Evolutionary conservation across 2,113 vertebrate species (phyloP), one percentile per base, ranked within the genome.

Genomic region (Myiozetetes cayanensis): DNA sequence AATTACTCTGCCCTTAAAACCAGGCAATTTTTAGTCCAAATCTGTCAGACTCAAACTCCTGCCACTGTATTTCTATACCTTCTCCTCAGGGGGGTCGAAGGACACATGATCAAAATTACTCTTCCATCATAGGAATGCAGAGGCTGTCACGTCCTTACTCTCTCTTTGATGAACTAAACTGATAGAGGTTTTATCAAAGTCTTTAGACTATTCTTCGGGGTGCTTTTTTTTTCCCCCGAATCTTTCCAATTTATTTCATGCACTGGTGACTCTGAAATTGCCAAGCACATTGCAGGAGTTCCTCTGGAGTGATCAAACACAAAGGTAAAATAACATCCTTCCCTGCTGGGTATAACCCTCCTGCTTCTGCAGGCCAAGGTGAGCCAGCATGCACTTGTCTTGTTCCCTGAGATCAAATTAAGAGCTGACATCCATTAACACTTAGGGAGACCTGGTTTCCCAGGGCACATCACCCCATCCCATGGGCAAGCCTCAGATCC

Each of bases 131-230:
- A 76, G 37, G 53, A 72, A 76, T 86, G 78, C 71, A 44, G 4
- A 75, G 39, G 35, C 49, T 68, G 39, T 46, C 62, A 85, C 22
- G 44, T 90, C 83, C 53, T 85, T 46, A 59, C 35, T 70, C 27
- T 75, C 44, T 76, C 66, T 86, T 50, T 76, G 87, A 83, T 80
- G 61, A 95, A 81, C 55, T 77, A 39, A 73, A 56, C 16, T 89
- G 61, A 84, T 6, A 84, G 52, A 91, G 67, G 30, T 61, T 77
- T 93, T 72, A 43, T 63, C 56, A 52, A 85, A 85, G 47, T 14
- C 71, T 92, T 87, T 3, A 17, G 24, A 61, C 1, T 13, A 55
- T 68, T 68, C 58, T 33, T 59, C 30, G 9, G 14, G 16, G 1
- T 31, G 19, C 8, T 25, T 16, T 23, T 28, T 44, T 43, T 43